phyloP scores from a whole-genome alignment of 2,113 vertebrate genomes.

The Ailuropoda melanoleuca region DNA sequence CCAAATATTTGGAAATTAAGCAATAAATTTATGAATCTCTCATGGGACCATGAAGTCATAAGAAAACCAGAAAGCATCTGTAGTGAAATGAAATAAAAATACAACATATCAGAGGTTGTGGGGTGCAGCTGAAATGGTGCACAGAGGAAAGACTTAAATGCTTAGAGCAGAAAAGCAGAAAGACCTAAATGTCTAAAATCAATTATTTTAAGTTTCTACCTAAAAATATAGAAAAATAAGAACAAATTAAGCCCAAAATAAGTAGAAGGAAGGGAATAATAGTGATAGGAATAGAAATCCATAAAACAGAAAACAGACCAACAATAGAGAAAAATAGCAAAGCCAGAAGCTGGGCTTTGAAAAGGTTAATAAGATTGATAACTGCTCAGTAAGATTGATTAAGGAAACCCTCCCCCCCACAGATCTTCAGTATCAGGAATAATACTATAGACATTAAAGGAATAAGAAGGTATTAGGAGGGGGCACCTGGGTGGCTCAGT shows the following conservation, averaged over 20 bases:
- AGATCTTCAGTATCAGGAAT: neutral
- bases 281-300: neutral
- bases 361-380: neutral
- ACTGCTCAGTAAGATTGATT: neutral
- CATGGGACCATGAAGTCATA: neutral
- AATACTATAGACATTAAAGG: neutral
- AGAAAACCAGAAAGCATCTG: neutral
- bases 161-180: neutral
- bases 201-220: neutral
- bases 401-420: no score
- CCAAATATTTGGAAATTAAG: neutral
- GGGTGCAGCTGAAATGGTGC: neutral
- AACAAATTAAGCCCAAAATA: neutral
- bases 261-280: neutral
- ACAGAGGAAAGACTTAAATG: neutral
- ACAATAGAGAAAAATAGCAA: neutral
- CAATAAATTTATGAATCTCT: neutral
- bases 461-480: neutral
- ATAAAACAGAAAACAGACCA: neutral
- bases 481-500: neutral
- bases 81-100: neutral
- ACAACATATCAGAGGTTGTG: neutral
- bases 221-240: neutral
- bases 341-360: neutral
- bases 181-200: neutral